Base-by-base conservation (phyloP, 2,888 invertebrate genomes). In the Drosophila neutralis region DNA sequence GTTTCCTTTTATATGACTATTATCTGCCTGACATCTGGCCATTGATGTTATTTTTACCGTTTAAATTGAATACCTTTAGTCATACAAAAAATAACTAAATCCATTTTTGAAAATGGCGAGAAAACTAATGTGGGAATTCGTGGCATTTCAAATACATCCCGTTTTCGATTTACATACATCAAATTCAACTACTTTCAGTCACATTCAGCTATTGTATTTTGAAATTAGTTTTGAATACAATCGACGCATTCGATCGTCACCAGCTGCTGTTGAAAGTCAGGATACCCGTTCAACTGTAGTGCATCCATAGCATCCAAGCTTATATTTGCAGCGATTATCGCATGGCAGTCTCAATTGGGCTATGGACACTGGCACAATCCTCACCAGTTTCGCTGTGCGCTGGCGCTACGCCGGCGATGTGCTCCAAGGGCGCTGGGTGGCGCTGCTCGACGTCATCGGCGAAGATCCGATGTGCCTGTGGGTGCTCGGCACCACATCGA, bases 371-470 rank as follows among this genome's bases (percentile, higher is more conserved):
- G 21, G 27, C 27, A 58, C 51, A 65, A 65, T 77, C n/a, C 31
- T 59, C 13, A 31, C 67, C 11, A 74, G 52, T 45, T 24, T 70
- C 2, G 53, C 54, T 48, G 31, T 54, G 7, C 96, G 96, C 95
- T 66, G 96, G 95, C 15, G 96, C 95, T 62, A 69, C 29, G 13
- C 82, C 0, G 97, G 96, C 6, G 95, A 96, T 85, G 95, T 96
- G 87, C 96, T 96, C 95, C 96, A 97, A 91, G 94, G 94, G 3
- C 94, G 94, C 81, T 97, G 97, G 97, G 94, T 95, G 80, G 94
- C 93, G 83, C 94, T 97, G 68, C 92, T 96, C 70, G 94, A 95
- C 79, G 92, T 93, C n/a, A 92, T 95, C 31, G 95, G 93, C 10
- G 95, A 95, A 77, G 95, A 96, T 92, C 95, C 95, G 0, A 93